These are phyloP conservation scores for Fregetta grallaria DNA, from an alignment of 2,113 vertebrate species.

Conservation along the genomic window DNA sequence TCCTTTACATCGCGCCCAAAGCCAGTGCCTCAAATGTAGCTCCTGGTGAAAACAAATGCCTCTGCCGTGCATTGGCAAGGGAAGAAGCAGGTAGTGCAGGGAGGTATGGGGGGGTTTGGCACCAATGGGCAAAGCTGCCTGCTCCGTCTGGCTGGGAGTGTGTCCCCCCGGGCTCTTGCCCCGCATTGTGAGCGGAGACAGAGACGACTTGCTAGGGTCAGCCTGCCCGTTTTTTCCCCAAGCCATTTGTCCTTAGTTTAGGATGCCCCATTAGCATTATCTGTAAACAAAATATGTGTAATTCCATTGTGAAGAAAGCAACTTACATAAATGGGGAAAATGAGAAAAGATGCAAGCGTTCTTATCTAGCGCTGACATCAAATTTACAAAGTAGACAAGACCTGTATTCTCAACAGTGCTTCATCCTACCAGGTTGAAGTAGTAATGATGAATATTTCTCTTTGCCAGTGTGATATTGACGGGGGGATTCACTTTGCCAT, in stretches of 20 bases:
- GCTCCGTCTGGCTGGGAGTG: rapidly evolving
- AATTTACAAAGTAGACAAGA: not conserved
- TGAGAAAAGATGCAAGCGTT: not conserved
- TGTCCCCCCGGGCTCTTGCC: too few relatives aligned
- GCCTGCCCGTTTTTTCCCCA: not conserved
- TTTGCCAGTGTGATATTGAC: not conserved
- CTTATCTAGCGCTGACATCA: not conserved
- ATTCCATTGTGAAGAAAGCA: not conserved
- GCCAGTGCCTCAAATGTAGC: not conserved
- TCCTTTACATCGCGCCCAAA: not conserved
- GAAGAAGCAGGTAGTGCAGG: not conserved
- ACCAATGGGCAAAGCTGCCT: rapidly evolving
- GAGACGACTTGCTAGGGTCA: not conserved
- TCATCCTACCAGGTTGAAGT: not conserved
- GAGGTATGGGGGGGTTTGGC: not conserved
- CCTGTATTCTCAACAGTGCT: not conserved
- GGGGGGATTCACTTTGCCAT: not conserved
- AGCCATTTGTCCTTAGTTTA: not conserved
- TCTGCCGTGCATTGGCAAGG: not conserved
- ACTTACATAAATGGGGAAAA: not conserved
- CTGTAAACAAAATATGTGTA: not conserved
- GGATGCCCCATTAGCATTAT: not conserved
- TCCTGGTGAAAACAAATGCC: not conserved
- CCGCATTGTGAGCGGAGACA: not conserved
- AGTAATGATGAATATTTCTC: not conserved